These are phyloP conservation scores for Nymphalis c-album DNA, from an alignment of 2,888 invertebrate genomes.

Conservation along the genomic window DNA sequence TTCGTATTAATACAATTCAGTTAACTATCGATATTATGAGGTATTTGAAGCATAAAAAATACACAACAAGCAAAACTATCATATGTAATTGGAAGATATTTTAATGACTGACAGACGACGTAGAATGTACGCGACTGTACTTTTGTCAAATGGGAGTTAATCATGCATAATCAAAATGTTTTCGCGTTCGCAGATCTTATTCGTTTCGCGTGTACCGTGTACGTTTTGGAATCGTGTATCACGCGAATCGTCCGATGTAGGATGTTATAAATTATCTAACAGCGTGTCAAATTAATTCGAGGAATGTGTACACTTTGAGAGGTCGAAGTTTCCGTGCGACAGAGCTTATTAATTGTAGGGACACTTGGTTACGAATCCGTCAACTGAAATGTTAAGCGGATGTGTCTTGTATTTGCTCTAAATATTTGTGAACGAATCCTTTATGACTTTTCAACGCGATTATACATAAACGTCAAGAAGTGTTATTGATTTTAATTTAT, in stretches of 20 bases:
- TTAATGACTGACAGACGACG: slow-evolving; percentile 15
- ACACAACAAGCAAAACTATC: neutral
- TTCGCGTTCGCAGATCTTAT: slow-evolving; percentile 40
- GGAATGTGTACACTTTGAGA: slow-evolving; percentile 69
- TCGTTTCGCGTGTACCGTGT: slow-evolving; percentile 40
- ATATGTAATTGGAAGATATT: neutral
- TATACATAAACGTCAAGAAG: slow-evolving; percentile 22
- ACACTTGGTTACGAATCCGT: slow-evolving; percentile 73
- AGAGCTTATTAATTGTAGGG: slow-evolving; percentile 72
- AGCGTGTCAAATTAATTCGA: slow-evolving; percentile 80
- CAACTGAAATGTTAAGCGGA: slow-evolving; percentile 49
- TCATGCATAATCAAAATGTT: slow-evolving; percentile 29
- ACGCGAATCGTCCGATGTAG: slow-evolving; percentile 62
- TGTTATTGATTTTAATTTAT: neutral
- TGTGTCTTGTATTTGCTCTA: slow-evolving; percentile 39
- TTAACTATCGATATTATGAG: no score
- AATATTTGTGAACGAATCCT: slow-evolving; percentile 37
- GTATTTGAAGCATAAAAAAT: no score
- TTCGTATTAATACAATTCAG: no score
- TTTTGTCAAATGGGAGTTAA: slow-evolving; percentile 35
- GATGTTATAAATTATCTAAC: slow-evolving; percentile 81
- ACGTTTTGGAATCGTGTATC: slow-evolving; percentile 48
- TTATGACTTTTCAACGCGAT: slow-evolving; percentile 31
- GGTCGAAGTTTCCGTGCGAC: slow-evolving; percentile 66
- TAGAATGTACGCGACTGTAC: slow-evolving; percentile 24